Evolutionary conservation across 1,140 invertebrate species (phyloP), one percentile per base, ranked within the genome.

Genomic region (Philopotamus ludificatus): DNA sequence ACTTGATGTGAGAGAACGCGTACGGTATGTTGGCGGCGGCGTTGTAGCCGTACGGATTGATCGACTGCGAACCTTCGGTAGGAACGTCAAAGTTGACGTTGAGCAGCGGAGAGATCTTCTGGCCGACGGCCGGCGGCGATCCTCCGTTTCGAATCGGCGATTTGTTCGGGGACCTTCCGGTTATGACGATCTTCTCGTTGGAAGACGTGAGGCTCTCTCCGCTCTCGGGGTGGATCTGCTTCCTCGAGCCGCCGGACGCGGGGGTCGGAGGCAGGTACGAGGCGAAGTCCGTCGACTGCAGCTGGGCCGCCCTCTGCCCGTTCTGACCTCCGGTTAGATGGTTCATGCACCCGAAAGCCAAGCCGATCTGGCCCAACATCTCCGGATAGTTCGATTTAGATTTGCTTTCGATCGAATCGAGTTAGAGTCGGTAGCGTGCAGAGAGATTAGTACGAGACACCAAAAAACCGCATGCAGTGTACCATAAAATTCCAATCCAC

Each of bases 301-400:
- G 16, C 65, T 71, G 18, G 63, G 69, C 18, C 8, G 54, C 34
- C 10, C 49, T 20, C 18, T 26, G 45, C 1, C 39, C 21, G 15
- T 39, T n/a, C 7, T 45, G 18, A 15, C 70, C 70, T n/a, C 61
- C 76, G 9, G 78, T 73, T 18, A 81, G 63, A 67, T 81, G 80
- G 68, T 81, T 81, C 53, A 81, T 79, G 72, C 78, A 81, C 26
- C 79, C 79, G 72, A 81, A 80, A 1, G 79, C 78, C 7, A 81
- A 69, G 10, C 79, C 78, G 68, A 81, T 81, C 63, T 81, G 79
- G 1, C 79, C 79, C 50, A 81, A 73, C 79, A 81, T 81, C 65
- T 81, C 79, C 2, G 79, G 79, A 63, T 81, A 81, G 72, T 80
- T 81, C 1, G 78, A 78, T 67, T 78, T 79, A n/a, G n/a, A n/a